Conservation (phyloP, 2,797 vertebrate species). For the Poecilia wingei region DNA sequence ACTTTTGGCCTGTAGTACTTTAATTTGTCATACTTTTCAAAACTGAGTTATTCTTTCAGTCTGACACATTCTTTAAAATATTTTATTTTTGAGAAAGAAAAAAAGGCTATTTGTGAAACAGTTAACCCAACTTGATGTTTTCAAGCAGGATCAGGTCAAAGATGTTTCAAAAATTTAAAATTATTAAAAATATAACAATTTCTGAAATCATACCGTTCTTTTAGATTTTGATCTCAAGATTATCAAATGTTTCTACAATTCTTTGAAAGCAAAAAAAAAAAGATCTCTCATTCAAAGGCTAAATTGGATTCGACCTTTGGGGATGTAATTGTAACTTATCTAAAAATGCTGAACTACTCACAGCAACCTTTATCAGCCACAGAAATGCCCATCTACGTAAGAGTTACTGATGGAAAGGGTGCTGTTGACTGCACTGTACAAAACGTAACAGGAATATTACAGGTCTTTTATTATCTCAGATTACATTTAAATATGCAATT, state of each 20-base stretch:
- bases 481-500: background rate
- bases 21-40: background rate
- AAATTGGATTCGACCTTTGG: background rate
- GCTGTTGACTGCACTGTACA: slow-evolving; percentile 29
- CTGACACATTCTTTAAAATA: background rate
- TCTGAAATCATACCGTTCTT: background rate
- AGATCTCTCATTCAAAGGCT: background rate
- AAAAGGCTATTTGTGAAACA: background rate
- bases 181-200: background rate
- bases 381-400: slow-evolving; percentile 17
- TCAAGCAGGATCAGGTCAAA: background rate
- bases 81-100: background rate
- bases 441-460: background rate
- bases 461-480: background rate
- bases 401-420: slow-evolving; percentile 50
- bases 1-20: background rate
- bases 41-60: background rate
- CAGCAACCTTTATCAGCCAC: slow-evolving; percentile 4
- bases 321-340: background rate
- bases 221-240: background rate
- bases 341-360: background rate
- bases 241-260: background rate
- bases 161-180: background rate
- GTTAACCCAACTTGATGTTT: background rate
- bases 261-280: background rate